Evolutionary conservation across 2,113 vertebrate species (phyloP).

Genomic region (Porphyrio hochstetteri): DNA sequence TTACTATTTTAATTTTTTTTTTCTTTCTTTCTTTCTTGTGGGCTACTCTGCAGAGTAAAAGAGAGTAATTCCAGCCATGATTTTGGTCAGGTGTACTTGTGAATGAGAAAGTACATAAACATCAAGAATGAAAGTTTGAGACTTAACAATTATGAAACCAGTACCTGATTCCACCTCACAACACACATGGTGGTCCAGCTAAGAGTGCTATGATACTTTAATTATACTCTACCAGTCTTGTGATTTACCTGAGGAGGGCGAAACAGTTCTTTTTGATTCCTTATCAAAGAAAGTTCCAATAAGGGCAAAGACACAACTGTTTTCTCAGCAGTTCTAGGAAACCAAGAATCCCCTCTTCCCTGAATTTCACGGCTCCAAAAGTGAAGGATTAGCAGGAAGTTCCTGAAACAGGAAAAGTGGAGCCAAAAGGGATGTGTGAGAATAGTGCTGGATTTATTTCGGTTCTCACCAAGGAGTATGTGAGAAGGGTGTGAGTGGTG

Average conservation of each 20-base stretch:
- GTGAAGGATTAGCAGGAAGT: neutral
- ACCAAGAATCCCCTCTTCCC: neutral
- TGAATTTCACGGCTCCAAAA: neutral
- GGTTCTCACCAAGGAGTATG: neutral
- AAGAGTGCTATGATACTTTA: neutral
- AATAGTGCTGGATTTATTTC: neutral
- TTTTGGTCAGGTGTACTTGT: neutral
- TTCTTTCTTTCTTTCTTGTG: no score
- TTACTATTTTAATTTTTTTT: no score
- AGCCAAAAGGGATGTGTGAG: neutral
- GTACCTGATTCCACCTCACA: fast-evolving
- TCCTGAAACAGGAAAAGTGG: neutral
- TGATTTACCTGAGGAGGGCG: fast-evolving
- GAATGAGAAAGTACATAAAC: neutral
- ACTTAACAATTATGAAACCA: neutral
- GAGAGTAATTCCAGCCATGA: neutral
- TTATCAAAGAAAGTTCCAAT: neutral
- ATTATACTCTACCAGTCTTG: fast-evolving
- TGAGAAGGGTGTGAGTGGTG: neutral
- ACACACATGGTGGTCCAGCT: neutral
- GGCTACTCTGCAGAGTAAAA: neutral
- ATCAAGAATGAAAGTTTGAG: neutral
- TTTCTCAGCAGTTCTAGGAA: neutral
- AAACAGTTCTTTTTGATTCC: neutral
- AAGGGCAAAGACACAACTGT: neutral